Percentiles rank a stretch among this genome's conserved stretches.
These are phyloP conservation scores for Spodoptera frugiperda DNA, from an alignment of 1,140 invertebrate species.

Conservation along the genomic window DNA sequence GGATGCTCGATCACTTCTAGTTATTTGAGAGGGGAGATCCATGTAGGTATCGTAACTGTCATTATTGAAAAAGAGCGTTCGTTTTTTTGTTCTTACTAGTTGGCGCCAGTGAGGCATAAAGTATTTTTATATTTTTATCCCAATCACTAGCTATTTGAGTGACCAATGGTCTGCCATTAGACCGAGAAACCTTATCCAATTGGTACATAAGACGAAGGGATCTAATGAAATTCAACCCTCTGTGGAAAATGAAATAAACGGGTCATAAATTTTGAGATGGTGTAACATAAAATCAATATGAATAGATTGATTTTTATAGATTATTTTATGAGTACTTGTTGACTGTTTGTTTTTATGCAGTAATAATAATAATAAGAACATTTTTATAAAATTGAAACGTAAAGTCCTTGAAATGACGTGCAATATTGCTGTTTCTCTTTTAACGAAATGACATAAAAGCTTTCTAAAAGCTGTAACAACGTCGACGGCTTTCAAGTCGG, in stretches of 20 bases:
- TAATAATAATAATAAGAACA: background rate
- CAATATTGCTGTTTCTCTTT: conserved; percentile 35
- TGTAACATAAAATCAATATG: too few species aligned
- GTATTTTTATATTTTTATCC: too few species aligned
- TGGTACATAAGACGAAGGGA: too few species aligned
- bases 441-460: conserved; percentile 49
- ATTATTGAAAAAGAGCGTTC: background rate
- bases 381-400: conserved; percentile 17
- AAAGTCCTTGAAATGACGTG: conserved; percentile 16
- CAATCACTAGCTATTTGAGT: too few species aligned
- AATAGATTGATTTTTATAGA: too few species aligned
- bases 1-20: conserved; percentile 8
- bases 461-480: conserved; percentile 50
- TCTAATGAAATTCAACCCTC: too few species aligned
- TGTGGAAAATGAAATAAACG: too few species aligned
- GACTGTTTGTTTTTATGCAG: background rate
- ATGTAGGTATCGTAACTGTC: background rate
- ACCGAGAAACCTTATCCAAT: too few species aligned
- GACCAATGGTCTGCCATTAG: too few species aligned
- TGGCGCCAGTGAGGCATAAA: too few species aligned
- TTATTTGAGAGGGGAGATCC: background rate
- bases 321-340: background rate
- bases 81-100: too few species aligned
- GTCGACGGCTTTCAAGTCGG: conserved; percentile 26
- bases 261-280: too few species aligned